Base-by-base conservation (phyloP, 2,113 vertebrate genomes). In the Aepyceros melampus region DNA sequence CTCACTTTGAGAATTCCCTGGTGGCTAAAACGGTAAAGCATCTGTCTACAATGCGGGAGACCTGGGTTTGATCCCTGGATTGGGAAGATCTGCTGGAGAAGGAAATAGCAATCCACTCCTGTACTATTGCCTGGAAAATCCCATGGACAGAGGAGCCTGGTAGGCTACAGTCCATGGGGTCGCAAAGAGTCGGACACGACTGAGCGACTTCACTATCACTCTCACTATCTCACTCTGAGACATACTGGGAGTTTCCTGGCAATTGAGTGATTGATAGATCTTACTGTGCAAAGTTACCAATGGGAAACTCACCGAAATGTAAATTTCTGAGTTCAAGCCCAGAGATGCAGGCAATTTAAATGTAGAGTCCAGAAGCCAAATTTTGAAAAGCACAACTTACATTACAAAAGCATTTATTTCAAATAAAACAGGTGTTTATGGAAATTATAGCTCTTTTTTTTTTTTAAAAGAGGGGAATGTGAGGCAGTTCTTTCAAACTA, bases 391-490 rank as follows among this genome's bases (percentile, higher is more conserved):
- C 29, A 87, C 10, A 83, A 83, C 6, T 95, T 86, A 55, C 5
- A 62, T 60, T 56, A 87, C 55, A 89, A 71, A 97, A 82, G 33
- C 43, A 97, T 51, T 89, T 86, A 96, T 49, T 91, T 93, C 36
- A 96, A 93, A 87, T 71, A 89, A 86, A 95, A 86, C 21, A 86
- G 27, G 43, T 89, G 29, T 29, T 92, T 93, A 88, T 51, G 49
- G 87, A 94, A 97, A 92, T 92, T 51, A 85, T 14, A 89, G 79
- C 11, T 53, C 21, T 13, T 31, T 23, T 90, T 43, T 31, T 91
- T 56, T 95, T 95, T 86, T 55, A 13, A 58, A 94, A 92, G 11
- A 60, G 58, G 27, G 19, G 6, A 74, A 64, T 87, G 21, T 89
- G 53, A 95, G 36, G 53, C 76, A 43, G 25, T 76, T 76, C 36